Conservation (phyloP, 2,113 vertebrate species). For the Gobiocypris rarus region DNA sequence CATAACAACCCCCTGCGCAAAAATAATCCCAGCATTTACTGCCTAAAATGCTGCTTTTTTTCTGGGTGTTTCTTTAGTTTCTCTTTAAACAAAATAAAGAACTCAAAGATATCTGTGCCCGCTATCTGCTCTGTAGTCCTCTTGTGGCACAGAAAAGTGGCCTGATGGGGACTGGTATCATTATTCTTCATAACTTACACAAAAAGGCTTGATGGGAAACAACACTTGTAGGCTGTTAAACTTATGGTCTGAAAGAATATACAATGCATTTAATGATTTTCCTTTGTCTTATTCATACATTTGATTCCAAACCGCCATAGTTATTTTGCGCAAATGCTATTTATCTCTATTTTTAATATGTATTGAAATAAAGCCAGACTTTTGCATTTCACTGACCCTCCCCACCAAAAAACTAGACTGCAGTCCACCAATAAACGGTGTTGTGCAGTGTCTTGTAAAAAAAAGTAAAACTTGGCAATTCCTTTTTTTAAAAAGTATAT, state of each 20-base stretch:
- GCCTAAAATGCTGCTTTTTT: constrained; percentile 28
- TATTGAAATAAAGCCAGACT: background rate
- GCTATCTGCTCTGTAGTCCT: constrained; percentile 2
- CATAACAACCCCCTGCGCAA: background rate
- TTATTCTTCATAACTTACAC: background rate
- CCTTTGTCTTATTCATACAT: background rate
- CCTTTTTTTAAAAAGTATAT: too few relatives aligned
- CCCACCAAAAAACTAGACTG: too few relatives aligned
- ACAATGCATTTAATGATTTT: background rate
- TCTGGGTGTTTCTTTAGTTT: background rate
- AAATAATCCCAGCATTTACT: constrained; percentile 23
- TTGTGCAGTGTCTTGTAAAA: too few relatives aligned
- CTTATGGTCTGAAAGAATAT: background rate
- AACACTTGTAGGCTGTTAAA: background rate
- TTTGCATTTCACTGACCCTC: background rate
- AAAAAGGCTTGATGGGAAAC: constrained; percentile 18
- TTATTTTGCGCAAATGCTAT: background rate
- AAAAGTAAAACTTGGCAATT: too few relatives aligned
- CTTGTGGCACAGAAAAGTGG: constrained; percentile 31
- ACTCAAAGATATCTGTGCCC: background rate
- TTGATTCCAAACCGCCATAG: background rate
- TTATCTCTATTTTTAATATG: background rate
- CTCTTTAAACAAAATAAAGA: background rate
- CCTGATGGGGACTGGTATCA: background rate
- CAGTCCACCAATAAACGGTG: too few relatives aligned